These are phyloP conservation scores for Nomada ferruginata DNA, from an alignment of 2,888 invertebrate genomes.

Conservation along the genomic window DNA sequence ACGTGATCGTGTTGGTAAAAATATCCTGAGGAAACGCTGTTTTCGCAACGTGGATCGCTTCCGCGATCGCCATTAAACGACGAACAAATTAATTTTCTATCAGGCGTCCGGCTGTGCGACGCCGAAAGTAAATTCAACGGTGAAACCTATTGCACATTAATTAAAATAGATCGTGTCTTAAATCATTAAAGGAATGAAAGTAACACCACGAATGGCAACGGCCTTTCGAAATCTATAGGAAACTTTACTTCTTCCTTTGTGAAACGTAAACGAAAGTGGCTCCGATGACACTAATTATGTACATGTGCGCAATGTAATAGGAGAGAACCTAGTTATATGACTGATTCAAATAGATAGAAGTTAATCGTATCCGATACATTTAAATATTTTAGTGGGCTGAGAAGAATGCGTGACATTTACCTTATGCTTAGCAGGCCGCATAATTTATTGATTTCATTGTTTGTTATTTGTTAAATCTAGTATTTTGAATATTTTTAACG, in stretches of 20 bases:
- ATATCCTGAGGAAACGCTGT: not conserved
- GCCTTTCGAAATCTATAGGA: conserved; percentile 8
- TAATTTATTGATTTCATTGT: no score
- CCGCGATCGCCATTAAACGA: conserved; percentile 29
- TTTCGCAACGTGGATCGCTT: conserved; percentile 33
- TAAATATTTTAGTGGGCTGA: no score
- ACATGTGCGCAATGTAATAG: not conserved
- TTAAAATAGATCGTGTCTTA: conserved; percentile 34
- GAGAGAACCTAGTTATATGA: not conserved
- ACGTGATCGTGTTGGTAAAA: conserved; percentile 43
- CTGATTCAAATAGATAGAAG: not conserved
- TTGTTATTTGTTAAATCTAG: no score
- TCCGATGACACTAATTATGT: no score
- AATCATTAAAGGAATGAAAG: conserved; percentile 34
- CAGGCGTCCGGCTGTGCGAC: conserved; percentile 39
- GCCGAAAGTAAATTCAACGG: conserved; percentile 66
- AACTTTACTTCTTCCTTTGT: not conserved
- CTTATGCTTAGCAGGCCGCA: no score
- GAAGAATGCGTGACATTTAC: no score
- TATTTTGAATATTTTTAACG: no score
- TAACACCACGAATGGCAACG: not conserved
- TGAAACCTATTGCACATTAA: conserved; percentile 54
- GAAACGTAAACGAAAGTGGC: not conserved
- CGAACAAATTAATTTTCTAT: conserved; percentile 31
- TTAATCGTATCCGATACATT: no score